A percentile compares a stretch with the other conserved stretches of the same genome.
Evolutionary conservation across 2,113 vertebrate species (phyloP).

Genomic region (Rhinichthys klamathensis): DNA sequence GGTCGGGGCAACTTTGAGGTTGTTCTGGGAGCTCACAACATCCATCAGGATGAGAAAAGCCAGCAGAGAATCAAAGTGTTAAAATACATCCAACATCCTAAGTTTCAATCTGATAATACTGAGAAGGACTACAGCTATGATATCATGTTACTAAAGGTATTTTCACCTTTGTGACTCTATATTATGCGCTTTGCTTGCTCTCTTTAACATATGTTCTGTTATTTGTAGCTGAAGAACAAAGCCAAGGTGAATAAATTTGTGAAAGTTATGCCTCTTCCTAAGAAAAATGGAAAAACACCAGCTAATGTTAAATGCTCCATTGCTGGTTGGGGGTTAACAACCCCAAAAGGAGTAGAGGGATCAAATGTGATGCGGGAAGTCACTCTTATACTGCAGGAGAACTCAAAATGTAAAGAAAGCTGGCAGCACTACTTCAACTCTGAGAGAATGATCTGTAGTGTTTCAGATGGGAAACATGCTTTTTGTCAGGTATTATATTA

Average conservation of each 20-base stretch:
- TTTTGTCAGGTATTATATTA: slow-evolving; percentile 65
- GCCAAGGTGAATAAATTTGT: slow-evolving; percentile 61
- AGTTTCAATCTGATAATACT: neutral
- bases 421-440: slow-evolving; percentile 40
- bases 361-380: slow-evolving; percentile 65
- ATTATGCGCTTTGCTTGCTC: neutral
- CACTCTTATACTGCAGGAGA: slow-evolving; percentile 40
- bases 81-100: slow-evolving; percentile 47
- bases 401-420: neutral
- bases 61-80: slow-evolving; percentile 65
- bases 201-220: slow-evolving; percentile 22
- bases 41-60: slow-evolving; percentile 57
- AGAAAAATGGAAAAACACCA: slow-evolving; percentile 41
- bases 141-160: slow-evolving; percentile 27
- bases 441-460: slow-evolving; percentile 66
- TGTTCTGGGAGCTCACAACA: slow-evolving; percentile 71
- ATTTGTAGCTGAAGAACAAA: slow-evolving; percentile 58
- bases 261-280: slow-evolving; percentile 43
- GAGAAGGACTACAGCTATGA: slow-evolving; percentile 54
- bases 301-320: slow-evolving; percentile 53
- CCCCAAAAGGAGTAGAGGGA: fast-evolving
- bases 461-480: slow-evolving; percentile 39
- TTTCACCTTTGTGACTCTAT: neutral
- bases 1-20: slow-evolving; percentile 40
- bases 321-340: slow-evolving; percentile 67